Evolutionary conservation across 2,888 invertebrate genomes (phyloP).

Genomic region (Eumerus sabulonum): DNA sequence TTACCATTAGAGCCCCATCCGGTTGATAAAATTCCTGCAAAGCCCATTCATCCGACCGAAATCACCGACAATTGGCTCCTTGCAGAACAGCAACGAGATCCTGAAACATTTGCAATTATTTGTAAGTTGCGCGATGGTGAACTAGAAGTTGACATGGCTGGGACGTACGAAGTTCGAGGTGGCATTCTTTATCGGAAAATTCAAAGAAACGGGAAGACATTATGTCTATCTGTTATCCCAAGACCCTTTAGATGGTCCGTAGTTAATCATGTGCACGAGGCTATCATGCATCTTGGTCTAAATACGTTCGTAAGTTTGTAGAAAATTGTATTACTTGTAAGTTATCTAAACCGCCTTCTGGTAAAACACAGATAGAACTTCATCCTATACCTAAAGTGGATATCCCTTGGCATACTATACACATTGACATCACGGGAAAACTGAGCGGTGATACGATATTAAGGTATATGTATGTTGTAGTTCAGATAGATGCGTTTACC

Average conservation of each 20-base stretch:
- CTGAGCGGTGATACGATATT: slow-evolving; percentile 23
- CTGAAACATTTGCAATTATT: slow-evolving; percentile 8
- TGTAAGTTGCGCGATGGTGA: slow-evolving; percentile 10
- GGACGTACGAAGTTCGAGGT: too few relatives aligned
- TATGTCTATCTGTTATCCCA: slow-evolving; percentile 21
- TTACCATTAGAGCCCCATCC: neutral
- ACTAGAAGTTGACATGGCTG: slow-evolving; percentile 3
- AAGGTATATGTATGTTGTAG: slow-evolving; percentile 22
- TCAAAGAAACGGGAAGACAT: slow-evolving; percentile 17
- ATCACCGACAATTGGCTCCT: too few relatives aligned
- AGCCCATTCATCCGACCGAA: too few relatives aligned
- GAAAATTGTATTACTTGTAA: slow-evolving; percentile 21
- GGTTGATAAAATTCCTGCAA: too few relatives aligned
- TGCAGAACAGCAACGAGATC: too few relatives aligned
- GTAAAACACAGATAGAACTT: slow-evolving; percentile 14
- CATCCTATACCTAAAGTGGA: slow-evolving; percentile 34
- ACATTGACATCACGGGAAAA: slow-evolving; percentile 30
- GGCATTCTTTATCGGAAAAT: slow-evolving; percentile 15
- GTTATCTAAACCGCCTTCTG: slow-evolving; percentile 14
- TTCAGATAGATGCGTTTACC: slow-evolving; percentile 28
- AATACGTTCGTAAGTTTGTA: slow-evolving; percentile 28
- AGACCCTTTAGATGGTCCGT: slow-evolving; percentile 28
- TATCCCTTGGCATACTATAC: slow-evolving; percentile 35
- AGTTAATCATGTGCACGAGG: slow-evolving; percentile 23
- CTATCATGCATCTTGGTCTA: slow-evolving; percentile 19